Conservation (phyloP, 2,113 vertebrate genomes). For the Nannospalax galili region DNA sequence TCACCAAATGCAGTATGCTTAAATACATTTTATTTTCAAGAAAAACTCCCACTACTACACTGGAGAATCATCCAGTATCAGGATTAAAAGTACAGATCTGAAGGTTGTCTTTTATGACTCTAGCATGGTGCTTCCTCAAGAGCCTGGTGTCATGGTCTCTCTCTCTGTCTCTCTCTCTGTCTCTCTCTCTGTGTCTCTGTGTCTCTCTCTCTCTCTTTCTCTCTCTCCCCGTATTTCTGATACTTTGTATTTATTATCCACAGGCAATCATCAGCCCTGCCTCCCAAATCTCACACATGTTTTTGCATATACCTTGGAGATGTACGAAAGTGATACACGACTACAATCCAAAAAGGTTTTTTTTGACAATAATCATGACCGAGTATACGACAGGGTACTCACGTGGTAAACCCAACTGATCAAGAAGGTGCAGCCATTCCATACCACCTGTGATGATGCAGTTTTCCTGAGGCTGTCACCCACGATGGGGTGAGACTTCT, state of each 20-base stretch:
- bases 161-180: not conserved
- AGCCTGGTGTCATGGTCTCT: not conserved
- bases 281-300: not conserved
- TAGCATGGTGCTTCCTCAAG: not conserved
- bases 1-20: not conserved
- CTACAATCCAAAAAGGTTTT: not conserved
- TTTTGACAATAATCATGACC: not conserved
- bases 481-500: too few species aligned
- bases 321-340: not conserved
- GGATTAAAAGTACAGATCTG: not conserved
- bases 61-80: not conserved
- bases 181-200: not conserved
- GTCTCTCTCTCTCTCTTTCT: not conserved
- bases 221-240: not conserved
- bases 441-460: too few species aligned
- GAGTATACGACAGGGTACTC: not conserved
- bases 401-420: not conserved
- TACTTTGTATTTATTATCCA: not conserved
- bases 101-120: not conserved
- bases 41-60: not conserved
- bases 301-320: not conserved
- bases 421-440: too few species aligned
- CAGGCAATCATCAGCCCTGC: accelerated
- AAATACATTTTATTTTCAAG: not conserved
- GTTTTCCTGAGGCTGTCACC: too few species aligned